Evolutionary conservation across 2,888 invertebrate genomes (phyloP).

Genomic region (Tiliacea aurago): DNA sequence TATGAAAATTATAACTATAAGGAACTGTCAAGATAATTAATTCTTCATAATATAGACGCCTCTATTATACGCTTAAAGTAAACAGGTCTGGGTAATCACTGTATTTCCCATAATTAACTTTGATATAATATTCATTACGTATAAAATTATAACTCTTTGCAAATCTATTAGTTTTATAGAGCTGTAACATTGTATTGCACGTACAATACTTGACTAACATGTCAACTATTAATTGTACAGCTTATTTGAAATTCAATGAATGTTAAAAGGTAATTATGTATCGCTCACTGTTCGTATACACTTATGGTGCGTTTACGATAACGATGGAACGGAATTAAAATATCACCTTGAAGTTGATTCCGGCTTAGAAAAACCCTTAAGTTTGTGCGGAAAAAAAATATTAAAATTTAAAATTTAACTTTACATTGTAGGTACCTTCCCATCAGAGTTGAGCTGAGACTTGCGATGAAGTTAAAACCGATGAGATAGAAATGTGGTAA

Average conservation of each 20-base stretch:
- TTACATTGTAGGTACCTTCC: background rate
- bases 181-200: slow-evolving; percentile 8
- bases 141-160: slow-evolving; percentile 21
- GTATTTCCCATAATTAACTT: slow-evolving; percentile 21
- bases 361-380: slow-evolving; percentile 17
- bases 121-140: slow-evolving; percentile 23
- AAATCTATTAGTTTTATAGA: slow-evolving; percentile 8
- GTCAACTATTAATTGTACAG: slow-evolving; percentile 32
- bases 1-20: slow-evolving; percentile 26
- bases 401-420: background rate
- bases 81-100: slow-evolving; percentile 37
- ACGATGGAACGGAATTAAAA: slow-evolving; percentile 30
- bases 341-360: slow-evolving; percentile 34
- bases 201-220: slow-evolving; percentile 29
- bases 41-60: background rate
- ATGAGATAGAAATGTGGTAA: background rate
- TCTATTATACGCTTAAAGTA: slow-evolving; percentile 10
- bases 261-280: slow-evolving; percentile 45
- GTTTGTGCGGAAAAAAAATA: background rate
- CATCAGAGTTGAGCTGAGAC: background rate
- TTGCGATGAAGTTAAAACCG: background rate
- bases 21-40: slow-evolving; percentile 22
- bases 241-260: slow-evolving; percentile 57
- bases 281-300: slow-evolving; percentile 22
- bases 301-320: slow-evolving; percentile 1